Base-by-base conservation (phyloP, 2,797 vertebrate genomes). In the Chromis chromis region DNA sequence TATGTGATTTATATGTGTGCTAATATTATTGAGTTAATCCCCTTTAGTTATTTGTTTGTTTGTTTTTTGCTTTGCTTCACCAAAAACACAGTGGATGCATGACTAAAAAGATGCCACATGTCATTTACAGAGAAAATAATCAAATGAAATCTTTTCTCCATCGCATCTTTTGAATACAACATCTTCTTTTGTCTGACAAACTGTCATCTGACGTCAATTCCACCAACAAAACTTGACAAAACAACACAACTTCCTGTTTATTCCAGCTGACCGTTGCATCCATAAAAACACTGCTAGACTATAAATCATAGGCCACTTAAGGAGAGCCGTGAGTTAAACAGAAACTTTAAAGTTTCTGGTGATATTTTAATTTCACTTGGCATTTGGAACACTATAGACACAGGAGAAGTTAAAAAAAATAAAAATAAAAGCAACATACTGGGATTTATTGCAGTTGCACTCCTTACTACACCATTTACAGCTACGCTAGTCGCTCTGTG, bases 191-290 rank as follows among this genome's bases (percentile, higher is more conserved):
- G 27, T 61, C 56, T 57, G 16, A 79, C 11, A 33, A 59, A 64
- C 39, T 62, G 69, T 86, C 92, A 91, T 92, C 89, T 88, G 93
- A 92, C 79, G 92, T 90, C 60, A 90, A 92, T 94, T 93, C 80
- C n/a, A 36, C 59, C 36, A 4, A 44, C 16, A 54, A 7, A n/a
- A 22, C 16, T n/a, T 42, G 44, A 65, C 39, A 25, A 60, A 46
- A 71, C 3, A 4, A 17, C 31, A 63, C 21, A 46, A 68, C 50
- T 58, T 84, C 74, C 54, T 87, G 64, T 79, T 86, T 79, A 40
- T 62, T 39, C 11, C 11, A 33, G 12, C 14, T 62, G 12, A 25
- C 42, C n/a, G n/a, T 49, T 64, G 27, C 39, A 58, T 42, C 11
- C 16, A 48, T 27, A 2, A 65, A 19, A 21, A 39, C 33, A 55